Conservation (phyloP, 2,797 vertebrate species). For the Chloroceryle inda region DNA sequence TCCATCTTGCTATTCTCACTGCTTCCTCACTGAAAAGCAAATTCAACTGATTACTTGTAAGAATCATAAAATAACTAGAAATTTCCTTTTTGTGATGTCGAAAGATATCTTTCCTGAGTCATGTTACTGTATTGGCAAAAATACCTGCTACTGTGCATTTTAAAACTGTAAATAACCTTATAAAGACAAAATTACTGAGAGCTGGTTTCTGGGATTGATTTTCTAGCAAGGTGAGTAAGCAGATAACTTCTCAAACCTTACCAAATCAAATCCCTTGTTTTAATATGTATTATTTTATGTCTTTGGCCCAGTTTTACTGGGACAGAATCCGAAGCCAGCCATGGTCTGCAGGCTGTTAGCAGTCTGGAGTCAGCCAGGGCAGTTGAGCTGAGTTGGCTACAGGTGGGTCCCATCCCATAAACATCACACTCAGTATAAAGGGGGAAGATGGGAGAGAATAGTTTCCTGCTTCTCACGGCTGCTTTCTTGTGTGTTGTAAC, state of each 20-base stretch:
- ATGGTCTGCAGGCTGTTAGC: background rate
- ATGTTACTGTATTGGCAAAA: background rate
- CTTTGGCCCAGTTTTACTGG: background rate
- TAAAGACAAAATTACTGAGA: background rate
- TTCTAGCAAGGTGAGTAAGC: background rate
- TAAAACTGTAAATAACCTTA: background rate
- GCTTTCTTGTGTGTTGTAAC: background rate
- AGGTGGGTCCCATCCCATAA: background rate
- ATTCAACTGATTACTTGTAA: background rate
- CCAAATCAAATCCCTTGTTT: background rate
- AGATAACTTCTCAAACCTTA: background rate
- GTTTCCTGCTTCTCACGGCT: background rate
- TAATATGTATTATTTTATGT: no score
- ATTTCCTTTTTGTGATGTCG: background rate
- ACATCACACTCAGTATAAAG: background rate
- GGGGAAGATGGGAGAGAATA: background rate
- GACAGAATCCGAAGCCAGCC: background rate
- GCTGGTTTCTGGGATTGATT: background rate
- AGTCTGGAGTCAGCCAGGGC: background rate
- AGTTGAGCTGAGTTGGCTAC: background rate
- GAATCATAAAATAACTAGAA: background rate
- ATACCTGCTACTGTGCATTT: background rate
- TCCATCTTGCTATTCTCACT: background rate
- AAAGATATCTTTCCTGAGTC: background rate
- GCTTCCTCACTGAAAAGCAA: background rate